These are phyloP conservation scores for Sciaenops ocellatus DNA, from an alignment of 2,797 vertebrate genomes.

Conservation along the genomic window DNA sequence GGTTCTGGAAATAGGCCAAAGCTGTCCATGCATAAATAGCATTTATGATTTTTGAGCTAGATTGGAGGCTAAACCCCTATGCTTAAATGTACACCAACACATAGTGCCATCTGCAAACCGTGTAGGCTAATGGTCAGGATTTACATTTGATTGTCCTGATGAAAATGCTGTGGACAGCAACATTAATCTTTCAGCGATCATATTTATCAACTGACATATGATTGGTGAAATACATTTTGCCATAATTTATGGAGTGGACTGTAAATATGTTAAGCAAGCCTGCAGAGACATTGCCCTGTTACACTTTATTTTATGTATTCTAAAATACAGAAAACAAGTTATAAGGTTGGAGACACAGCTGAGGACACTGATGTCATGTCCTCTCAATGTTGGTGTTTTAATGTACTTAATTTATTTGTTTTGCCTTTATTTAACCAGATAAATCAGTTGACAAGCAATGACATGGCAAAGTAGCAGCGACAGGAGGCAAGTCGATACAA, in stretches of 20 bases:
- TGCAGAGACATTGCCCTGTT: not conserved
- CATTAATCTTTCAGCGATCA: not conserved
- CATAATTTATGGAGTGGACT: not conserved
- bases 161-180: not conserved
- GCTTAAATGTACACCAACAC: not conserved
- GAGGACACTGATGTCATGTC: not conserved
- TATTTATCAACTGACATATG: slow-evolving; percentile 8
- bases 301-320: not conserved
- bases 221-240: not conserved
- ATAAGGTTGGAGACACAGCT: not conserved
- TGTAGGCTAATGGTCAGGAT: not conserved
- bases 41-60: not conserved
- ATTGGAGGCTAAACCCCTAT: not conserved
- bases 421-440: not conserved
- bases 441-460: no score
- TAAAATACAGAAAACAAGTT: not conserved
- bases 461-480: no score
- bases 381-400: not conserved
- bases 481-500: no score
- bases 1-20: not conserved
- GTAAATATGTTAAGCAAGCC: not conserved
- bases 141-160: not conserved
- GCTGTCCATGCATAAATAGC: not conserved
- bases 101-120: not conserved
- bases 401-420: not conserved